Evolutionary conservation across 2,888 invertebrate species (phyloP).

Genomic region (Oeneis ivallda): DNA sequence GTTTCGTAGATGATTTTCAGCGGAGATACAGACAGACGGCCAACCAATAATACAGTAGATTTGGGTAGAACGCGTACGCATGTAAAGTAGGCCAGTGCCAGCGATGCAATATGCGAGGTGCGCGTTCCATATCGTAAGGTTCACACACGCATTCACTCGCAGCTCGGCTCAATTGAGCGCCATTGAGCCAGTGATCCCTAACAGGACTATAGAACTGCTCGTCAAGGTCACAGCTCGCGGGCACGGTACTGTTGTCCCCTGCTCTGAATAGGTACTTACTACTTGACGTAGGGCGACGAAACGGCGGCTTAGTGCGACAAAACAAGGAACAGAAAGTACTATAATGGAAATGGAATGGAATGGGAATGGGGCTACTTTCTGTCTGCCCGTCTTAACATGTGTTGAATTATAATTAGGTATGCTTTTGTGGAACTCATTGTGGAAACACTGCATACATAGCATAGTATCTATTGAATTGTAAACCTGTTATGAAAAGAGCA

Average conservation of each 20-base stretch:
- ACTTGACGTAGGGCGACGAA: not conserved
- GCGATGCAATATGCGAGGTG: not conserved
- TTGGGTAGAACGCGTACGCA: conserved; percentile 37
- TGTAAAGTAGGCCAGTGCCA: conserved; percentile 36
- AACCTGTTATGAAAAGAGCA: too few relatives aligned
- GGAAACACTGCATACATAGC: too few relatives aligned
- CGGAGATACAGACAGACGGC: not conserved
- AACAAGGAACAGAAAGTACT: not conserved
- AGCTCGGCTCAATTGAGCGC: conserved; percentile 76
- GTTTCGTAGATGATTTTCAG: too few relatives aligned
- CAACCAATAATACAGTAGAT: conserved; percentile 21
- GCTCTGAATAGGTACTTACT: conserved; percentile 29
- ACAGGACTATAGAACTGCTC: conserved; percentile 59
- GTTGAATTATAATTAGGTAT: too few relatives aligned
- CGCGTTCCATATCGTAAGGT: conserved; percentile 62
- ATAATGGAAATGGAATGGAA: too few relatives aligned
- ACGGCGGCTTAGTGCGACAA: not conserved
- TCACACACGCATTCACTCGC: conserved; percentile 65
- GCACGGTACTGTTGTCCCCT: conserved; percentile 49
- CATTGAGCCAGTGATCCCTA: conserved; percentile 71
- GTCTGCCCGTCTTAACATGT: too few relatives aligned
- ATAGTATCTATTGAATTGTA: too few relatives aligned
- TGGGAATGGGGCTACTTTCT: too few relatives aligned
- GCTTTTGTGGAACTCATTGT: too few relatives aligned
- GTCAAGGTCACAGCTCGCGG: conserved; percentile 68